These are phyloP conservation scores for Neosalanx taihuensis DNA, from an alignment of 2,797 vertebrate genomes.

Conservation along the genomic window DNA sequence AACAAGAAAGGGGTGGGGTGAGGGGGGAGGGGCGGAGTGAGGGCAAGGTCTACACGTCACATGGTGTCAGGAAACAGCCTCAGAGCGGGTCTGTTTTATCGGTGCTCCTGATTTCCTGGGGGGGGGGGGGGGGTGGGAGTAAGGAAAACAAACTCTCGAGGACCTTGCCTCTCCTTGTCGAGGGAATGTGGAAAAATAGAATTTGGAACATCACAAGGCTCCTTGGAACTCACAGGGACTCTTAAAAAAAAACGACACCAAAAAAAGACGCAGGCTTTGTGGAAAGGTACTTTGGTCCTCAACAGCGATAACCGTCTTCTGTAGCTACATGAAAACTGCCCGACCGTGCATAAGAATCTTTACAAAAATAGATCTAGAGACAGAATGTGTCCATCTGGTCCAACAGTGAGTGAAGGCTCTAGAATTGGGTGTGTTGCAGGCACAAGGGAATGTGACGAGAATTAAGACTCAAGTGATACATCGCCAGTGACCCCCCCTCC, in stretches of 20 bases:
- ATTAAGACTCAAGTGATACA: constrained; percentile 69
- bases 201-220: constrained; percentile 10
- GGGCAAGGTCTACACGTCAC: constrained; percentile 22
- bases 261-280: constrained; percentile 32
- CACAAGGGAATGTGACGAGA: constrained; percentile 63
- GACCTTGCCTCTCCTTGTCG: not conserved
- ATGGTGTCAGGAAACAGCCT: constrained; percentile 28
- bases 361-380: constrained; percentile 69
- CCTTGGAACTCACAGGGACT: not conserved
- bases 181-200: constrained; percentile 38
- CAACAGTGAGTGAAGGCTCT: constrained; percentile 54
- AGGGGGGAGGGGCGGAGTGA: not conserved
- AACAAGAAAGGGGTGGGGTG: constrained; percentile 23
- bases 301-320: constrained; percentile 68
- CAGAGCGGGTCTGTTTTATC: no score
- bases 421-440: constrained; percentile 58
- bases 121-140: no score
- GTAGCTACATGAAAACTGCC: constrained; percentile 67
- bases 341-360: constrained; percentile 63
- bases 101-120: not conserved
- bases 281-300: constrained; percentile 72
- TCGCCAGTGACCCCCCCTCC: constrained; percentile 35
- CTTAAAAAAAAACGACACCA: constrained; percentile 21
- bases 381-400: constrained; percentile 53
- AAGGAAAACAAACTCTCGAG: not conserved